Conservation (phyloP, 1,140 invertebrate genomes). For the Daktulosphaira vitifoliae region DNA sequence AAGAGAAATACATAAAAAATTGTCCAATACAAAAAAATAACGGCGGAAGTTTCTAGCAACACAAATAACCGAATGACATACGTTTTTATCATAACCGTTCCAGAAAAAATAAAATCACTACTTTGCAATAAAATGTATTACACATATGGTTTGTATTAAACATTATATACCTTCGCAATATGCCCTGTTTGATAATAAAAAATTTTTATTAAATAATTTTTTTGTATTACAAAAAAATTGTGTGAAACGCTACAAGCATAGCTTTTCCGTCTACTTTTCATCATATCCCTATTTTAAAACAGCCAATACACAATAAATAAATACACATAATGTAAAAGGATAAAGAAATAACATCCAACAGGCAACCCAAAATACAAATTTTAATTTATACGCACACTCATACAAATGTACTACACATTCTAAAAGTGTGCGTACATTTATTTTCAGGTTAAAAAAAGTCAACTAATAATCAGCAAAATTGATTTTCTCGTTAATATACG, state of each 20-base stretch:
- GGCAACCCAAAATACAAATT: conserved; percentile 22
- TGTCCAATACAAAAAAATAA: conserved; percentile 5
- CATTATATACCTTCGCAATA: too few species aligned
- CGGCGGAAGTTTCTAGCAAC: conserved; percentile 20
- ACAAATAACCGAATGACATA: conserved; percentile 13
- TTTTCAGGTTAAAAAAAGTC: conserved; percentile 6
- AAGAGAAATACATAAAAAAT: neutral
- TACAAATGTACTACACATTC: neutral
- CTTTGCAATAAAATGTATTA: too few species aligned
- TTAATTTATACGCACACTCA: conserved; percentile 11
- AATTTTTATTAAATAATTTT: too few species aligned
- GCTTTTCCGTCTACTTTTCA: conserved; percentile 23
- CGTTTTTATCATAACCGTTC: too few species aligned
- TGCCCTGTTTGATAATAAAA: too few species aligned
- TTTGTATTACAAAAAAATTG: too few species aligned
- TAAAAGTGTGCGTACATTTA: neutral
- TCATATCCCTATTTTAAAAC: conserved; percentile 26
- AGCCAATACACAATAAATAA: conserved; percentile 25
- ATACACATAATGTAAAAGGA: conserved; percentile 2
- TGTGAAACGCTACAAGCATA: conserved; percentile 32
- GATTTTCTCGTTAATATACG: neutral
- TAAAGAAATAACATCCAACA: conserved; percentile 26
- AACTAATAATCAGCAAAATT: conserved; percentile 17
- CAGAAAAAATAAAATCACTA: too few species aligned
- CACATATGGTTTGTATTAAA: too few species aligned